Percentiles rank a stretch among this genome's conserved stretches.
Conservation (phyloP, 2,797 vertebrate species). For the Lepidocolaptes lacrymiger region DNA sequence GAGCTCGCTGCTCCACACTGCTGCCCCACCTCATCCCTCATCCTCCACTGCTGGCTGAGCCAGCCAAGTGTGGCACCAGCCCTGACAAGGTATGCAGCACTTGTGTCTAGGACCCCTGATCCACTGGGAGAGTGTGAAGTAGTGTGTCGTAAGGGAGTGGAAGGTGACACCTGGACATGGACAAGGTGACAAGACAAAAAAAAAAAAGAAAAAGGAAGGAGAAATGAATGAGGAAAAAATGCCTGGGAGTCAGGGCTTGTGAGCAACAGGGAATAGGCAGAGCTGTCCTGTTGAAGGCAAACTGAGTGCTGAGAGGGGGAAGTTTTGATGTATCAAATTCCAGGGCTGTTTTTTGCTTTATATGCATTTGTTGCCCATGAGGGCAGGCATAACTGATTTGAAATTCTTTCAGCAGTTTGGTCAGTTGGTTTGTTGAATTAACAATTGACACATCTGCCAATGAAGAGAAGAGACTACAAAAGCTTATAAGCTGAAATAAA, state of each 20-base stretch:
- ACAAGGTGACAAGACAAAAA: not conserved
- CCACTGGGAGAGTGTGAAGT: not conserved
- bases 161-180: not conserved
- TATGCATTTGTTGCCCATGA: not conserved
- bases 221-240: not conserved
- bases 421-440: not conserved
- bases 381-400: not conserved
- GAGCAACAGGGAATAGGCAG: not conserved
- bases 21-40: not conserved
- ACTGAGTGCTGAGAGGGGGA: not conserved
- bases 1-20: fast-evolving
- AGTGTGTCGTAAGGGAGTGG: not conserved
- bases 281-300: not conserved
- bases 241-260: not conserved
- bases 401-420: not conserved
- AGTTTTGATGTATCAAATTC: not conserved
- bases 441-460: not conserved
- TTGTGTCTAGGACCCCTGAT: not conserved
- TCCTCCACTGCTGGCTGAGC: not conserved
- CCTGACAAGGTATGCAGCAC: not conserved
- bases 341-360: not conserved
- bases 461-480: not conserved
- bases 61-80: not conserved
- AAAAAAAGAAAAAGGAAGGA: not conserved
- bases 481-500: not conserved